A percentile compares a stretch with the other conserved stretches of the same genome.
These are phyloP conservation scores for Phallusia fumigata DNA, from an alignment of 23 tunicate species.

Conservation along the genomic window DNA sequence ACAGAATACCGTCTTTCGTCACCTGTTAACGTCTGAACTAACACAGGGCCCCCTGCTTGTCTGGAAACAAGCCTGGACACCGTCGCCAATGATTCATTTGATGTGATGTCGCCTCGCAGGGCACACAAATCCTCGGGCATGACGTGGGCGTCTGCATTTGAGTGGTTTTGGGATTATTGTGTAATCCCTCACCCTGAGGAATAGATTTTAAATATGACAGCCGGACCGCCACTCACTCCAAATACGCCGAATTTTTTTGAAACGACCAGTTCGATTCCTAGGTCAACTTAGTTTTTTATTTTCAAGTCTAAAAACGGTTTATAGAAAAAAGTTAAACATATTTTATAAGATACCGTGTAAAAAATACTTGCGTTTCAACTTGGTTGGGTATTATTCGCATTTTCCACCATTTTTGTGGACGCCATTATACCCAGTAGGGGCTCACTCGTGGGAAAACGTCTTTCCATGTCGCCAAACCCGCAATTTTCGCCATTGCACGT, in stretches of 20 bases:
- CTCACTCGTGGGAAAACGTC: neutral
- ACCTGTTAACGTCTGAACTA: conserved; percentile 5
- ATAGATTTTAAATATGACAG: neutral
- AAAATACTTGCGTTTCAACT: no score
- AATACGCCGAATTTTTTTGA: no score
- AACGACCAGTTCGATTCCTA: no score
- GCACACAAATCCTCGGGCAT: neutral
- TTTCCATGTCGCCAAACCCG: neutral
- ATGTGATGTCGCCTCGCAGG: neutral
- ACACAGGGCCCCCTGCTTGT: neutral
- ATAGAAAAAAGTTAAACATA: no score
- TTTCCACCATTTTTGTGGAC: no score
- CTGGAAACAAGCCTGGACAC: neutral
- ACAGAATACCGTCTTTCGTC: conserved; percentile 1
- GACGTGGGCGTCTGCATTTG: neutral
- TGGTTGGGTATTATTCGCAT: no score
- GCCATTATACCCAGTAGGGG: no score
- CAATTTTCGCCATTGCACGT: conserved; percentile 4
- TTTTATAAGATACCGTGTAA: no score
- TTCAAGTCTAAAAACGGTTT: no score
- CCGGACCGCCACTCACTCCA: neutral
- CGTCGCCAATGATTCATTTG: neutral
- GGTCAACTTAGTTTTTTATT: no score
- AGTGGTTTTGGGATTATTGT: neutral
- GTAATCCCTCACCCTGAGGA: conserved; percentile 1